Conservation (phyloP, 53 echinoderm and acorn worm genomes). For the Astropecten irregularis region DNA sequence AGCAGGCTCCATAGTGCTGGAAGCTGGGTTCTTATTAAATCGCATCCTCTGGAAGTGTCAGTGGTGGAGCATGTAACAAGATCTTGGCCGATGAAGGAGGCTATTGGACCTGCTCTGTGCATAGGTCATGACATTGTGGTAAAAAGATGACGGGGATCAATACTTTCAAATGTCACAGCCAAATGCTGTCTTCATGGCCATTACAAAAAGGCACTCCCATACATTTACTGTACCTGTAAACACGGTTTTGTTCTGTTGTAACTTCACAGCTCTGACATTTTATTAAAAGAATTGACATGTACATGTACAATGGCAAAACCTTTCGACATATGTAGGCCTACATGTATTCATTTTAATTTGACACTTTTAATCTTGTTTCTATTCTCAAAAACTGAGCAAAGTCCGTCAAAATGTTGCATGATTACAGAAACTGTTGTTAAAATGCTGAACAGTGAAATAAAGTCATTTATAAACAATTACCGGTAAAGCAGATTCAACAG, state of each 20-base stretch:
- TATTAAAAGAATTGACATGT: background rate
- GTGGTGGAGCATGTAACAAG: slow-evolving; percentile 58
- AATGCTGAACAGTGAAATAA: too few species aligned
- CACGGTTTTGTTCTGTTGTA: too few species aligned
- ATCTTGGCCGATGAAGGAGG: slow-evolving; percentile 48
- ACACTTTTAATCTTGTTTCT: too few species aligned
- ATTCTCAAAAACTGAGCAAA: too few species aligned
- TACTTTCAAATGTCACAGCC: slow-evolving; percentile 60
- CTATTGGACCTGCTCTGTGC: slow-evolving; percentile 43
- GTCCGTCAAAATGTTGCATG: too few species aligned
- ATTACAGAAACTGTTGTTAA: too few species aligned
- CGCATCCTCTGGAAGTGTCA: slow-evolving; percentile 54
- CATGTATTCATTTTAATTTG: too few species aligned
- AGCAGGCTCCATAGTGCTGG: slow-evolving; percentile 19
- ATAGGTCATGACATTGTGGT: slow-evolving; percentile 46
- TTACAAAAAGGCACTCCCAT: slow-evolving; percentile 1
- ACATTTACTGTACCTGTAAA: background rate
- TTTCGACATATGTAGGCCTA: too few species aligned
- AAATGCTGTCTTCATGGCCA: slow-evolving; percentile 45
- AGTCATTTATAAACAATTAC: too few species aligned
- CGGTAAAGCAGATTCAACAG: too few species aligned
- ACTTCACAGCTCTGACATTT: too few species aligned
- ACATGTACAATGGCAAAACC: too few species aligned
- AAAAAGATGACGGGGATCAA: slow-evolving; percentile 43
- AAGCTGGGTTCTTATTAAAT: slow-evolving; percentile 55